These are phyloP conservation scores for Drosophila multiciliata DNA, from an alignment of 2,888 invertebrate species.

Conservation along the genomic window DNA sequence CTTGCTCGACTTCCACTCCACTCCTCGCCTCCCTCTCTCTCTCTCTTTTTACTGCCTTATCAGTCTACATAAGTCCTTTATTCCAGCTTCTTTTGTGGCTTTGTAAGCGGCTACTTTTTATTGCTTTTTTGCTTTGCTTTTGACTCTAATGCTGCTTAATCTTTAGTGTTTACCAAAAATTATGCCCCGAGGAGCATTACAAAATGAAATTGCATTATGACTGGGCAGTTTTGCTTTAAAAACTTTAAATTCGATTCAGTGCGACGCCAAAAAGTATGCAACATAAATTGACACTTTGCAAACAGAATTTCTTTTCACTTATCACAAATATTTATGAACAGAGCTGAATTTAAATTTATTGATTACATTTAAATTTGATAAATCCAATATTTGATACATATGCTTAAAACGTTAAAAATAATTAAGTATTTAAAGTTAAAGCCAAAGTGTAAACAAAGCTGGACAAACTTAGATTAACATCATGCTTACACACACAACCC, in stretches of 20 bases:
- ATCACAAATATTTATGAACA: neutral
- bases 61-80: conserved; percentile 54
- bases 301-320: neutral
- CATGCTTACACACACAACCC: neutral
- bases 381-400: neutral
- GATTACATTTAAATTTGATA: neutral
- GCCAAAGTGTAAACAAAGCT: conserved; percentile 2
- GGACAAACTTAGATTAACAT: conserved; percentile 8
- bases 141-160: conserved; percentile 73
- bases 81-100: conserved; percentile 66
- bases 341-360: neutral
- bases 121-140: conserved; percentile 67
- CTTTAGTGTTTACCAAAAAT: conserved; percentile 76
- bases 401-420: neutral
- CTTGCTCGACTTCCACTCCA: neutral
- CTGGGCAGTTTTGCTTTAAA: conserved; percentile 32
- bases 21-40: conserved; percentile 9
- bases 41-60: conserved; percentile 19
- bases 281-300: conserved; percentile 3
- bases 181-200: conserved; percentile 69
- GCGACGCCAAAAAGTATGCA: conserved; percentile 20
- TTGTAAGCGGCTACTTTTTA: conserved; percentile 68
- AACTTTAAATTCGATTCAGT: conserved; percentile 16
- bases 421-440: neutral
- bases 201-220: conserved; percentile 77